Conservation (phyloP, 1,140 invertebrate genomes). For the Lineus longissimus region DNA sequence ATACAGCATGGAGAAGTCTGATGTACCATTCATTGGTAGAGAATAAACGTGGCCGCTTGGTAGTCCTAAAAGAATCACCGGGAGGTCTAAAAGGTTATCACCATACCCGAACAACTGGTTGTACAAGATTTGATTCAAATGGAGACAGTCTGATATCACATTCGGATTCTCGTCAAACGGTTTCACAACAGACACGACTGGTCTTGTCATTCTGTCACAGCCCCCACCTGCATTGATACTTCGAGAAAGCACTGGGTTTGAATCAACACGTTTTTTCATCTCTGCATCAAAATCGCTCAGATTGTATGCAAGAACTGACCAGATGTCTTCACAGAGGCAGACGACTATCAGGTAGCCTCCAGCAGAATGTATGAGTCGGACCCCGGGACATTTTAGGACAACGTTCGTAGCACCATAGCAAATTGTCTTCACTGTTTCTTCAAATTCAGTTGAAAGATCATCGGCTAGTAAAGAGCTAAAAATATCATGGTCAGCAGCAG, state of each 20-base stretch:
- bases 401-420: no score
- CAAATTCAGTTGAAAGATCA: no score
- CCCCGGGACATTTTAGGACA: no score
- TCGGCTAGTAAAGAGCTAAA: no score
- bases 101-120: constrained; percentile 1
- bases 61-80: background rate
- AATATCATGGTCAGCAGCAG: no score
- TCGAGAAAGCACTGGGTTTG: background rate
- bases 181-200: background rate
- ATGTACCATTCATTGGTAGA: background rate
- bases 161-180: background rate
- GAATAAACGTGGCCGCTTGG: background rate
- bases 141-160: background rate
- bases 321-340: no score
- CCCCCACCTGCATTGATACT: background rate
- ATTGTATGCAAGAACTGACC: no score
- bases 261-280: constrained; percentile 50
- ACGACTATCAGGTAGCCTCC: no score
- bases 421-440: no score
- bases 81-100: background rate
- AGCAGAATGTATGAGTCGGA: no score
- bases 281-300: background rate
- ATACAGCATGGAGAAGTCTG: background rate
- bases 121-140: background rate
- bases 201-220: background rate